Evolutionary conservation across 2,888 invertebrate species (phyloP), one percentile per base, ranked within the genome.

Genomic region (Therioaphis trifolii): DNA sequence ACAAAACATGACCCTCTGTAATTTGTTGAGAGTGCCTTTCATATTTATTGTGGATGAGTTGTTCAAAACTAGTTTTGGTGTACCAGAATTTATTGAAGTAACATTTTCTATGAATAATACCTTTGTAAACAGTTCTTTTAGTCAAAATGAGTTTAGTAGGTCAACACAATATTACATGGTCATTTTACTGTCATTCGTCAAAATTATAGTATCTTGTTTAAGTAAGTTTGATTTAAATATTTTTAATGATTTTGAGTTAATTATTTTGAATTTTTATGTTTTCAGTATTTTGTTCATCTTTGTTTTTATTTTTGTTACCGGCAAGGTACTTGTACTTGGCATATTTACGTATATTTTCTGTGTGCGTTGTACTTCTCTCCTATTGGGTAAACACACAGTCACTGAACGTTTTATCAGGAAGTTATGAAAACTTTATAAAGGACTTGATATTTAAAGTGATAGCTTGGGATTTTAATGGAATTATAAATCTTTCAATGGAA

Each of bases 31-130:
- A 88, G 95, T 97, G 86, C 97, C 97, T 86, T 96, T 96, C 84
- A 91, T 97, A 86, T 95, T 97, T 89, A 92, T 97, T 88, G 94
- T 97, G 90, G 97, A 98, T 91, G 95, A 95, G 89, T 92, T 97
- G 87, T 91, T 97, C 86, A 94, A 94, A 90, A 92, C 94, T 87
- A 93, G 94, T 88, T 90, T 95, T 88, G 95, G 94, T 66, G 89
- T 94, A 86, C 91, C 93, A 77, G 89, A 89, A 78, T 86, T 88
- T 86, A 88, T 88, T 86, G 87, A 85, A 87, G 87, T 85, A 87
- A 87, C 84, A 86, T 82, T 74, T 66, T 63, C 74, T 40, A n/a
- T 4, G 12, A 52, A 49, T 15, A 49, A 52, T 66, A n/a, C 7
- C 11, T 46, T 43, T 35, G n/a, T 14, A 1, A 74, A 71, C 27